phyloP scores from a whole-genome alignment of 1,140 invertebrate species.

The Sycophaga agraensis region DNA sequence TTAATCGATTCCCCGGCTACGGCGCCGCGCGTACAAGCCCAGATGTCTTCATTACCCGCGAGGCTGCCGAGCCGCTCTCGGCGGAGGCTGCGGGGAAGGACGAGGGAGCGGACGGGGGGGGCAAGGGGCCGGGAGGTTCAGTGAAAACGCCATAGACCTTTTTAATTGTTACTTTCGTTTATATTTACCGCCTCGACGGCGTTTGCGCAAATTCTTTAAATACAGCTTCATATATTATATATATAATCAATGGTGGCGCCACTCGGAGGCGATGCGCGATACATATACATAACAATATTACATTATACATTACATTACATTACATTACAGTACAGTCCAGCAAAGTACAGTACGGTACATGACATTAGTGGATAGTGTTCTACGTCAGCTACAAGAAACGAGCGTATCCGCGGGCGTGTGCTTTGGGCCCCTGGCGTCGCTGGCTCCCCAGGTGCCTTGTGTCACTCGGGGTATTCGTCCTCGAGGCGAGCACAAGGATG shows the following conservation, averaged over 20 bases:
- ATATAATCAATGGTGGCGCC: constrained; percentile 30
- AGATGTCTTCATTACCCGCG: constrained; percentile 12
- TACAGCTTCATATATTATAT: constrained; percentile 24
- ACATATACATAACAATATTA: constrained; percentile 12
- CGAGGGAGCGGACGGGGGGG: too few relatives aligned
- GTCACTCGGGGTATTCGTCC: too few relatives aligned
- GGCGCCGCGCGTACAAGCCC: neutral
- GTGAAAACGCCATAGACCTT: too few relatives aligned
- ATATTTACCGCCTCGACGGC: neutral
- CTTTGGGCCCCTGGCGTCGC: neutral
- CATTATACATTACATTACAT: constrained; percentile 1
- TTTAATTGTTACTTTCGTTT: neutral
- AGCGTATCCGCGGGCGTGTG: neutral
- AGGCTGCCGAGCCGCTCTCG: neutral
- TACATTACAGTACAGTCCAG: constrained; percentile 1
- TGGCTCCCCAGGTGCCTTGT: too few relatives aligned
- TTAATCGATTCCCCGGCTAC: constrained; percentile 1
- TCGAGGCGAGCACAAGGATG: too few relatives aligned
- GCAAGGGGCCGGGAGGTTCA: too few relatives aligned
- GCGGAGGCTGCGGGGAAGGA: too few relatives aligned
- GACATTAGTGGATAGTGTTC: constrained; percentile 1
- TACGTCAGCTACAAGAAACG: neutral
- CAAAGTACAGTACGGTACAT: constrained; percentile 5
- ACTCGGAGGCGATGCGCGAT: constrained; percentile 6
- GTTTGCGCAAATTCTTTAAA: constrained; percentile 13